A percentile compares a stretch with the other conserved stretches of the same genome.
Evolutionary conservation across 2,113 vertebrate species (phyloP).

Genomic region (Scalopus aquaticus): DNA sequence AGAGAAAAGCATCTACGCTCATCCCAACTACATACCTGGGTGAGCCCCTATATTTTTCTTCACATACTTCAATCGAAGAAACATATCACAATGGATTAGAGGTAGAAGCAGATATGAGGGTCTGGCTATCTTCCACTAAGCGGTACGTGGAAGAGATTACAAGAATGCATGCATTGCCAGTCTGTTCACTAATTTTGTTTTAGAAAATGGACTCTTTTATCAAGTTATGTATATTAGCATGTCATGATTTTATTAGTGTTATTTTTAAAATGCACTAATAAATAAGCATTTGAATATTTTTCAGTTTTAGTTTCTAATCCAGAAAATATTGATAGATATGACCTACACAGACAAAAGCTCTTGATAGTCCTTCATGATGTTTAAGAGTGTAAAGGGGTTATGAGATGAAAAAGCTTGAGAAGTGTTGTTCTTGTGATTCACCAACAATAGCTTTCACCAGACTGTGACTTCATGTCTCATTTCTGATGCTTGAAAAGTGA

Average conservation of each 20-base stretch:
- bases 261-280: slow-evolving; percentile 23
- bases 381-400: not conserved
- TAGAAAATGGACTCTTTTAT: not conserved
- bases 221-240: not conserved
- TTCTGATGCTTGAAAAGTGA: not conserved
- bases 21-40: not conserved
- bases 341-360: not conserved
- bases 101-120: not conserved
- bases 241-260: not conserved
- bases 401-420: not conserved
- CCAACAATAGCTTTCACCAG: not conserved
- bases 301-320: not conserved
- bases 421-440: not conserved
- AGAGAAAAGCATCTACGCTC: not conserved
- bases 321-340: not conserved
- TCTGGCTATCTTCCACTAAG: not conserved
- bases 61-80: not conserved
- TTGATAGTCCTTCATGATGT: not conserved
- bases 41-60: not conserved
- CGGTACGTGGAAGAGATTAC: not conserved
- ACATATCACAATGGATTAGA: not conserved
- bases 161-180: not conserved
- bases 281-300: not conserved
- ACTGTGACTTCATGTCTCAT: not conserved
- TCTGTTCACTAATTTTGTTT: not conserved